Conservation (phyloP, 2,113 vertebrate species). For the Bubo scandiacus region DNA sequence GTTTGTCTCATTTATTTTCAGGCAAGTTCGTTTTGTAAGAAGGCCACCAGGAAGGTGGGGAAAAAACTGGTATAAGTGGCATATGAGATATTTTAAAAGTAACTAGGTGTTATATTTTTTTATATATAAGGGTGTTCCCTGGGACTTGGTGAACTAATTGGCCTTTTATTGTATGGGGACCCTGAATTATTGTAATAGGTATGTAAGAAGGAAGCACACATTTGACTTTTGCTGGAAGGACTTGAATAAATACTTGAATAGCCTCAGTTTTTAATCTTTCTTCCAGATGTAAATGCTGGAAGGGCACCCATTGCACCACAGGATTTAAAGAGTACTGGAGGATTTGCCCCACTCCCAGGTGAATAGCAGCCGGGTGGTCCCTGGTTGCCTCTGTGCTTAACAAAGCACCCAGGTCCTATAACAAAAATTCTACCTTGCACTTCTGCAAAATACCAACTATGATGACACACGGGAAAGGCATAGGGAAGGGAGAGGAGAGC, state of each 20-base stretch:
- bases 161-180: not conserved
- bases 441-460: not conserved
- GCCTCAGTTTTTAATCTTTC: not conserved
- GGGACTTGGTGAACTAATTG: not conserved
- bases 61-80: not conserved
- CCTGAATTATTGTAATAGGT: not conserved
- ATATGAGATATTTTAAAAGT: not conserved
- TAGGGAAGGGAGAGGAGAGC: not conserved
- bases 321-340: not conserved
- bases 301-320: not conserved
- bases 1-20: not conserved
- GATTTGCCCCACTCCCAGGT: not conserved
- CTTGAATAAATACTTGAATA: not conserved
- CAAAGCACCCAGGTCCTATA: rapidly evolving
- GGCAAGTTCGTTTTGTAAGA: not conserved
- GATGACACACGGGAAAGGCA: rapidly evolving
- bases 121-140: not conserved
- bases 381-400: not conserved
- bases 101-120: not conserved
- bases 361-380: rapidly evolving
- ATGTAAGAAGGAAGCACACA: not conserved
- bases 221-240: not conserved
- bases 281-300: not conserved
- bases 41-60: not conserved
- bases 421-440: not conserved